Evolutionary conservation across 2,113 vertebrate genomes (phyloP), one percentile per base, ranked within the genome.

Genomic region (Carassius gibelio): DNA sequence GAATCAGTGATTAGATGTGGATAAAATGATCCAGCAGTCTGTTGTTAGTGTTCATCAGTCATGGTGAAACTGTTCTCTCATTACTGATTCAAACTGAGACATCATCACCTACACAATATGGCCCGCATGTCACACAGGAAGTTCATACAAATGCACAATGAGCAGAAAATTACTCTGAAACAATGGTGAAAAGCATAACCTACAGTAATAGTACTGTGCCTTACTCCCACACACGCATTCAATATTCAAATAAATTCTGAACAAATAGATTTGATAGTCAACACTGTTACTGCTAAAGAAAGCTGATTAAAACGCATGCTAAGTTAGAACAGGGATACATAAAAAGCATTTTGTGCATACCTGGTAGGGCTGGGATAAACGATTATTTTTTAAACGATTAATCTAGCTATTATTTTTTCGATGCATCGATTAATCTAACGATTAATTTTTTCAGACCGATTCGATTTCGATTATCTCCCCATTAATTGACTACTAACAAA

Each of bases 191-290:
- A 79, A 38, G 48, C 64, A 83, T 55, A 85, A 50, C 23, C 26
- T 85, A 21, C 62, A 72, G 61, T 52, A 75, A 84, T 69, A 85
- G 68, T 36, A 61, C 90, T 90, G 78, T 88, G 90, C n/a, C 48
- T 14, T 8, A 23, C 81, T 57, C 81, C 81, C 57, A 81, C 80
- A 74, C 66, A 34, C 9, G 15, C 34, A 6, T 57, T 72, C 68
- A 57, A 42, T 59, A 74, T 83, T 83, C 81, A 83, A 57, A 83
- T 72, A 82, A 48, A 82, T 30, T 50, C 50, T 59, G 48, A 36
- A 82, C 68, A 52, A 82, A 71, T 10, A 69, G 48, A 82, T 57
- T 55, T 1, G 62, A 52, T n/a, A 81, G 81, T 66, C 61, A 66
- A 64, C 38, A 52, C 14, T 15, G 45, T 26, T 14, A 48, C 42